Evolutionary conservation across 2,113 vertebrate species (phyloP), one percentile per base, ranked within the genome.

Genomic region (Plotosus lineatus): DNA sequence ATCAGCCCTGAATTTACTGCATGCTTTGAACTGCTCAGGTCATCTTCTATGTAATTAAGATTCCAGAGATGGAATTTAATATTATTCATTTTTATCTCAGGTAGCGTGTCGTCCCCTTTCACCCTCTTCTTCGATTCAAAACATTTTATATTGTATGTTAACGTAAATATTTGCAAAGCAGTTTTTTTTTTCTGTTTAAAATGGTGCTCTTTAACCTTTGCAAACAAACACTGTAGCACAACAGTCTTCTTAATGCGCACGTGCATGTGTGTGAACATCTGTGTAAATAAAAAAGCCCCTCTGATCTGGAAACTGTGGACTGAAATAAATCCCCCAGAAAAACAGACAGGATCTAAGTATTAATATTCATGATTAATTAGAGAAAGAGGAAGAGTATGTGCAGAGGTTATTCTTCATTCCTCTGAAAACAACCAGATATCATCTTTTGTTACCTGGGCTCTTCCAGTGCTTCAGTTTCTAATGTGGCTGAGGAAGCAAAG

Each of bases 11-110:
- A 83, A 79, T 84, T 56, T 51, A 73, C 28, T 11, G 69, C 44
- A 74, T 33, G 53, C 74, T 82, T 78, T 60, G 73, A 79, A 80
- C 61, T 51, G 51, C 26, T 51, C 86, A 85, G 89, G 86, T 90
- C 88, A 86, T 89, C 83, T 33, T 87, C 83, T 86, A 89, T 87
- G 88, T 87, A 90, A 92, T 90, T 89, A 89, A 86, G 88, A 87
- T 80, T 76, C 53, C 85, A 58, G 77, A 82, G 77, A 81, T 75
- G 86, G 73, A 89, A 83, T 87, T 80, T 17, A 58, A 28, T 48
- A 63, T 61, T 75, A 60, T 78, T 86, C 28, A 84, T 83, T 89
- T 42, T 21, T 40, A 63, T 77, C 65, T 60, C 33, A 10, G 69
- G 21, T 33, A 51, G 8, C 36, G 17, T 28, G 46, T 36, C 17